phyloP scores from a whole-genome alignment of 2,888 invertebrate genomes.

The Eristalinus sepulchralis region DNA sequence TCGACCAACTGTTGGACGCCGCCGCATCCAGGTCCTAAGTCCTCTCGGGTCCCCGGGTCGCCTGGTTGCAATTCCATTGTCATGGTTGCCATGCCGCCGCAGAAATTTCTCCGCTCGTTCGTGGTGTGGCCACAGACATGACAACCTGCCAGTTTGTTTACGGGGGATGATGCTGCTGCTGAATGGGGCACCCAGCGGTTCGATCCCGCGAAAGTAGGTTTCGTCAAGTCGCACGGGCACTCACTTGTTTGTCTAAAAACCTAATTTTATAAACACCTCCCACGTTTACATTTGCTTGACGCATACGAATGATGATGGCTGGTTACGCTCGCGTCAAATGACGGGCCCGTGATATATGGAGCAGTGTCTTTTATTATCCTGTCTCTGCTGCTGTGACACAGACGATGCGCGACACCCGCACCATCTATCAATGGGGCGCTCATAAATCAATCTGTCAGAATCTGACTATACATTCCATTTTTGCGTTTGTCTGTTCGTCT shows the following conservation, averaged over 20 bases:
- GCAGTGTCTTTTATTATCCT: slow-evolving; percentile 59
- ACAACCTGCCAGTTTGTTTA: slow-evolving; percentile 45
- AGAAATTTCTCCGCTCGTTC: slow-evolving; percentile 32
- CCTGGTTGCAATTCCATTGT: slow-evolving; percentile 1
- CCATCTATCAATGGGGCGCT: slow-evolving; percentile 57
- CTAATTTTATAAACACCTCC: slow-evolving; percentile 59
- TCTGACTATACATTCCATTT: slow-evolving; percentile 63
- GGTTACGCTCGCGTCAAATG: slow-evolving; percentile 30
- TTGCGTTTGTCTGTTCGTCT: slow-evolving; percentile 16
- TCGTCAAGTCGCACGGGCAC: not conserved
- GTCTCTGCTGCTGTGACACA: slow-evolving; percentile 40
- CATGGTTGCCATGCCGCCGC: slow-evolving; percentile 33
- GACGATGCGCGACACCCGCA: slow-evolving; percentile 52
- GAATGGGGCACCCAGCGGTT: slow-evolving; percentile 8
- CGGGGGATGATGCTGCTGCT: slow-evolving; percentile 1
- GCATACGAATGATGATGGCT: slow-evolving; percentile 56
- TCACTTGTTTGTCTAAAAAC: slow-evolving; percentile 32
- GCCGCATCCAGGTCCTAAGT: not conserved
- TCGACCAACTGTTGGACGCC: slow-evolving; percentile 50
- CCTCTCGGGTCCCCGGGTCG: not conserved
- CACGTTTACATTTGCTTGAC: slow-evolving; percentile 60
- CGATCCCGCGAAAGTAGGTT: slow-evolving; percentile 44
- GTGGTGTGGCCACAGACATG: slow-evolving; percentile 44
- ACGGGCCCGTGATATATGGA: slow-evolving; percentile 25
- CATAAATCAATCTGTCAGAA: slow-evolving; percentile 69